Percentiles rank a stretch among this genome's conserved stretches.
phyloP scores from a whole-genome alignment of 2,797 vertebrate genomes.

The Gymnoscopelus braueri region DNA sequence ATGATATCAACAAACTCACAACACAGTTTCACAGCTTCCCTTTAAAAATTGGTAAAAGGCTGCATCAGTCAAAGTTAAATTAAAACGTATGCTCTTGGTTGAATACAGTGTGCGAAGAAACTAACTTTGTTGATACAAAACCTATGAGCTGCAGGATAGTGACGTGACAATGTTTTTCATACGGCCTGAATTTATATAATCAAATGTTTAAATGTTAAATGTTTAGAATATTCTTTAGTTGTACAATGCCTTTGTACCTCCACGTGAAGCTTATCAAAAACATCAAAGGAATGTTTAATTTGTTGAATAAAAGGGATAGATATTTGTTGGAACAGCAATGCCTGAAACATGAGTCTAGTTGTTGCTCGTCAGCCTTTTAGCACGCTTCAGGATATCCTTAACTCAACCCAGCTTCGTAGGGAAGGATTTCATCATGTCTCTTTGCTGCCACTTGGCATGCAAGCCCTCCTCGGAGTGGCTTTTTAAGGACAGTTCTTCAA shows the following conservation, averaged over 20 bases:
- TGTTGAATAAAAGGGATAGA: slow-evolving; percentile 16
- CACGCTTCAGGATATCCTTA: slow-evolving; percentile 17
- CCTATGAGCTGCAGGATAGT: not conserved
- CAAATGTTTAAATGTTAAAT: not conserved
- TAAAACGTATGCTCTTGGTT: not conserved
- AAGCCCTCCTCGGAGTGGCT: slow-evolving; percentile 51
- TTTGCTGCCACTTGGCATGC: slow-evolving; percentile 42
- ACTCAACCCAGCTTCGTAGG: slow-evolving; percentile 36
- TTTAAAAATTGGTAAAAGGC: not conserved
- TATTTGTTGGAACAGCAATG: slow-evolving; percentile 17
- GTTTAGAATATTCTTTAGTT: slow-evolving; percentile 2
- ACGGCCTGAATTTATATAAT: slow-evolving; percentile 12
- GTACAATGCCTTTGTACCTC: not conserved
- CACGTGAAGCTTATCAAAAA: slow-evolving; percentile 27
- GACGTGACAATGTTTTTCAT: not conserved
- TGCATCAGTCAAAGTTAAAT: not conserved
- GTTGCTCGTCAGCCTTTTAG: slow-evolving; percentile 22
- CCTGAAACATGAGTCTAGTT: slow-evolving; percentile 29
- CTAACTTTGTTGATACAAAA: slow-evolving; percentile 18
- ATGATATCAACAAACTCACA: no score
- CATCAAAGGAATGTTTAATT: slow-evolving; percentile 23
- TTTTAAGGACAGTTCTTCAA: slow-evolving; percentile 61
- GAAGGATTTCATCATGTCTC: slow-evolving; percentile 53
- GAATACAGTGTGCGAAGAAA: slow-evolving; percentile 26
- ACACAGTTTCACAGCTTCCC: no score